Evolutionary conservation across 2,113 vertebrate genomes (phyloP).

Genomic region (Corvus cornix): DNA sequence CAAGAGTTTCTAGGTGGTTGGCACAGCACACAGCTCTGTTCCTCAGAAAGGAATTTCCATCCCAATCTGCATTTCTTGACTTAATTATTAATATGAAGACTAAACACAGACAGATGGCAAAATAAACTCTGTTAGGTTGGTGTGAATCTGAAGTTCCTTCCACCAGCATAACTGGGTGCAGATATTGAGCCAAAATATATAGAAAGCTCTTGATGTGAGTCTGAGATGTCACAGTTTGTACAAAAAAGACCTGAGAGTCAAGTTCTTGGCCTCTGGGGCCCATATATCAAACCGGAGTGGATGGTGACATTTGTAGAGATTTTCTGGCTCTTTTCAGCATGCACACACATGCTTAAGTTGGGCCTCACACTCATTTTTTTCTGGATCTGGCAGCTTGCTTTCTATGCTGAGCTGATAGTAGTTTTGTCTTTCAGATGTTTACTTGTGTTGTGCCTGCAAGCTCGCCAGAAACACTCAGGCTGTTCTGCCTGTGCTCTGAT

Average conservation of each 20-base stretch:
- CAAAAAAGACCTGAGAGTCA: neutral
- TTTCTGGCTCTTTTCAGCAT: conserved; percentile 46
- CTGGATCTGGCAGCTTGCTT: conserved; percentile 39
- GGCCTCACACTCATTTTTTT: conserved; percentile 29
- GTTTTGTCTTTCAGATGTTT: conserved; percentile 60
- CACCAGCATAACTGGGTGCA: conserved; percentile 12
- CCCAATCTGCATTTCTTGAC: neutral
- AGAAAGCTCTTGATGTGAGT: conserved; percentile 25
- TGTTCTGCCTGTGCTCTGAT: neutral
- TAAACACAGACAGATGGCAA: conserved; percentile 60
- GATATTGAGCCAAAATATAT: conserved; percentile 44
- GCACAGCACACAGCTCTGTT: neutral
- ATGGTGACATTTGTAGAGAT: conserved; percentile 41
- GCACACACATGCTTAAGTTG: conserved; percentile 35
- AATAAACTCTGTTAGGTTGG: conserved; percentile 47
- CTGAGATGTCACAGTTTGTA: conserved; percentile 43
- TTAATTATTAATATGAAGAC: conserved; percentile 54
- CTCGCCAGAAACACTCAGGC: conserved; percentile 29
- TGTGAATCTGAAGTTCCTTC: conserved; percentile 51
- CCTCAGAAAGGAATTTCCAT: neutral
- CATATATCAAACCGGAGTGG: neutral
- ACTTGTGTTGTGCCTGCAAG: conserved; percentile 43
- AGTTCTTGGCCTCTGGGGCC: conserved; percentile 19
- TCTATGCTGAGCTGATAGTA: conserved; percentile 9
- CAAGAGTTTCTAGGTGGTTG: neutral